Base-by-base conservation (phyloP, 2,113 vertebrate genomes). In the Oceanites oceanicus region DNA sequence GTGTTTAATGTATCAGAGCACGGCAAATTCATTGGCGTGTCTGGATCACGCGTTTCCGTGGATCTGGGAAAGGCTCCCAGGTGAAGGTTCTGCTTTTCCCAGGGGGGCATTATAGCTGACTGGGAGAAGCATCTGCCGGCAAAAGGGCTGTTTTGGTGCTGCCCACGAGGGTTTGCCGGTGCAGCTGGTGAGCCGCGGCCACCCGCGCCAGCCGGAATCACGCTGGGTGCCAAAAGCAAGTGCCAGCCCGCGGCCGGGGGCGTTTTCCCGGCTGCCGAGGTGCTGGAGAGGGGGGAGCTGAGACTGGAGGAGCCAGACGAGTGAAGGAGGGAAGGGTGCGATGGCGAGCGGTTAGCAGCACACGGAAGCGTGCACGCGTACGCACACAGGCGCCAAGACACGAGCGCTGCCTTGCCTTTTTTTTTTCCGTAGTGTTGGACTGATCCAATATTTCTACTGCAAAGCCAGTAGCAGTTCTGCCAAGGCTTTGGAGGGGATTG, bases 361-460 rank as follows among this genome's bases (percentile, higher is more conserved):
- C 53, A 23, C 15, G 74, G 65, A 38, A 56, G 29, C 8, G 4
- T 29, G 45, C 21, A 15, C 5, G 12, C 4, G 6, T 26, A 15
- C 2, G 9, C 16, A 6, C 30, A 4, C 23, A 30, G 32, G 34
- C 5, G 4, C 34, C 5, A 47, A 32, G 67, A 5, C 26, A 21
- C 5, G 1, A 42, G 38, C 0, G 6, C 55, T 56, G 44, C 67
- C 38, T 61, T 36, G 11, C 52, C 38, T 53, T 19, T 32, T 13
- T 13, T 7, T 17, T 25, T 26, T 3, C 20, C 8, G 7, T 5
- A 1, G 21, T 1, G n/a, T 1, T 1, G 2, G n/a, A 5, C 34
- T 7, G 49, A 86, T 19, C 38, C 38, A 5, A 26, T 15, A 6
- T 67, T 59, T 63, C 77, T 52, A n/a, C 66, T 9, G 58, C 58